phyloP scores from a whole-genome alignment of 2,797 vertebrate genomes.

The Champsocephalus esox region DNA sequence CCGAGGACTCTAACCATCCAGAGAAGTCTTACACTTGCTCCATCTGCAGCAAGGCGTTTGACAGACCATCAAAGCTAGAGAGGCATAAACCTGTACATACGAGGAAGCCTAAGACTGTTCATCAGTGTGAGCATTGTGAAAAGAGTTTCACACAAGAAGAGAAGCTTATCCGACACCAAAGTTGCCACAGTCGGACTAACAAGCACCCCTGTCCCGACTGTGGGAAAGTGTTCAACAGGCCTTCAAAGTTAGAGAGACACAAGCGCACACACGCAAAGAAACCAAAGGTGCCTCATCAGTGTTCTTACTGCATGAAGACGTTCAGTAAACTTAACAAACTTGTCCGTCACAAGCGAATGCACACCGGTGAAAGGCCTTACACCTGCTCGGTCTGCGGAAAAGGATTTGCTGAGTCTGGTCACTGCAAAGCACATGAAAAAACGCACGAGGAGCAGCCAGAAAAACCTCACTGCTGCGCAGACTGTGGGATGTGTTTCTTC shows the following conservation, averaged over 20 bases:
- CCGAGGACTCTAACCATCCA: conserved; percentile 15
- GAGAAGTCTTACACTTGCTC: conserved; percentile 60
- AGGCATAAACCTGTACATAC: conserved; percentile 70
- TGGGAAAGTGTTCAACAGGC: conserved; percentile 76
- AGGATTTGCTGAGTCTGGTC: conserved; percentile 72
- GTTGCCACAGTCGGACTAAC: conserved; percentile 67
- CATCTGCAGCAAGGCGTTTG: conserved; percentile 70
- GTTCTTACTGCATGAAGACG: conserved; percentile 72
- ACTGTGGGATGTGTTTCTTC: conserved; percentile 75
- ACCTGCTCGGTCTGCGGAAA: conserved; percentile 75
- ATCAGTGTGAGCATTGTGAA: conserved; percentile 66
- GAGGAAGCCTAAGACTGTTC: conserved; percentile 48
- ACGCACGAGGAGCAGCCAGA: conserved; percentile 75
- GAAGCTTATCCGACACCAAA: conserved; percentile 67
- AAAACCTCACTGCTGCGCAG: conserved; percentile 69
- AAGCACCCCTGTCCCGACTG: conserved; percentile 77
- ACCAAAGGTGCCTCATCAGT: conserved; percentile 73
- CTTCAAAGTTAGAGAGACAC: conserved; percentile 74
- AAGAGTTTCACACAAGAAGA: conserved; percentile 68
- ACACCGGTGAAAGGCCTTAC: conserved; percentile 78
- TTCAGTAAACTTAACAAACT: conserved; percentile 75
- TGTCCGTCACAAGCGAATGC: conserved; percentile 72
- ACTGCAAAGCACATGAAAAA: conserved; percentile 78
- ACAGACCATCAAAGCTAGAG: conserved; percentile 71
- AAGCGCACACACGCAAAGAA: conserved; percentile 68